Evolutionary conservation across 2,888 invertebrate genomes (phyloP).

Genomic region (Frankliniella fusca): DNA sequence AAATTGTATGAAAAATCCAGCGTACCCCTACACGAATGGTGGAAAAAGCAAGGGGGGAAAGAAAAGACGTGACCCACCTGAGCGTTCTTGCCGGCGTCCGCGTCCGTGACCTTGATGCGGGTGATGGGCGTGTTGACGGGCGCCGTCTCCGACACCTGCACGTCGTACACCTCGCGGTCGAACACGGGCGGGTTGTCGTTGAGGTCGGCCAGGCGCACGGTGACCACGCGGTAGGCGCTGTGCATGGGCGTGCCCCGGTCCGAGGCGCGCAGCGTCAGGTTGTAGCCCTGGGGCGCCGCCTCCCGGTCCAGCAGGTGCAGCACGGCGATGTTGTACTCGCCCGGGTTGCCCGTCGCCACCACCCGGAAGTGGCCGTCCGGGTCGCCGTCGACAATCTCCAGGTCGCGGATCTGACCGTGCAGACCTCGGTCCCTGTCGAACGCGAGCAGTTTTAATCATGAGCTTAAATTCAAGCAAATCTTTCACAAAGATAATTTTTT

Average conservation of each 20-base stretch:
- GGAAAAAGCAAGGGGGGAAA: too few relatives aligned
- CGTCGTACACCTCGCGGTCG: slow-evolving; percentile 79
- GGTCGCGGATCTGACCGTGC: slow-evolving; percentile 74
- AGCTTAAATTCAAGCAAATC: too few relatives aligned
- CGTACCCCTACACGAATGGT: too few relatives aligned
- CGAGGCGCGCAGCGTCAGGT: slow-evolving; percentile 76
- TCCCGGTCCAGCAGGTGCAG: slow-evolving; percentile 74
- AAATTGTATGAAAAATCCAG: too few relatives aligned
- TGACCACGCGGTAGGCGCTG: slow-evolving; percentile 73
- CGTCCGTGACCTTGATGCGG: slow-evolving; percentile 79
- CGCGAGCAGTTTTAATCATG: too few relatives aligned
- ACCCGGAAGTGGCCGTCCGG: slow-evolving; percentile 85
- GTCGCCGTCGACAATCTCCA: slow-evolving; percentile 86
- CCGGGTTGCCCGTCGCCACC: slow-evolving; percentile 51
- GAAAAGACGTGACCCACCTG: slow-evolving; percentile 48
- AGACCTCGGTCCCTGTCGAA: slow-evolving; percentile 65
- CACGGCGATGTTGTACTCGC: slow-evolving; percentile 76
- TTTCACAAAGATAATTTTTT: not conserved
- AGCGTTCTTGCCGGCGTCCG: slow-evolving; percentile 77
- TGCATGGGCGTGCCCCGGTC: slow-evolving; percentile 78
- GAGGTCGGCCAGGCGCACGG: slow-evolving; percentile 73
- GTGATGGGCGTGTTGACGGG: slow-evolving; percentile 86
- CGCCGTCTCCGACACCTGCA: slow-evolving; percentile 80
- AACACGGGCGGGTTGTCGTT: slow-evolving; percentile 86
- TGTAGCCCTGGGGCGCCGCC: slow-evolving; percentile 73